Base-by-base conservation (phyloP, 2,797 vertebrate genomes). In the Paratrypauchen microcephalus region DNA sequence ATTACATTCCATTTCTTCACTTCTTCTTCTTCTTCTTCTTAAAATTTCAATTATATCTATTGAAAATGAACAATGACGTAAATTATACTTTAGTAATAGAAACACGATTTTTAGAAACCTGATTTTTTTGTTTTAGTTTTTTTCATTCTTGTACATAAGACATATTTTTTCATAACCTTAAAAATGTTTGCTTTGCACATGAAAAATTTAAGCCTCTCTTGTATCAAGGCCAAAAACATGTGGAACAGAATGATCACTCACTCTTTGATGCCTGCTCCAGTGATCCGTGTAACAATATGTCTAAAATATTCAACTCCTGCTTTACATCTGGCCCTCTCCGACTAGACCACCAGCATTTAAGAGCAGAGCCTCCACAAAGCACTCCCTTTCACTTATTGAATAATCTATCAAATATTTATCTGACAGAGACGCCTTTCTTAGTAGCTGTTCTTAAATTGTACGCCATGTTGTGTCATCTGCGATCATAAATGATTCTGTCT, bases 401-500 rank as follows among this genome's bases (percentile, higher is more conserved):
- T 64, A 74, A 87, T 86, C 62, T 65, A 80, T 91, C 78, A 85
- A 87, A 86, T 84, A 86, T 89, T 88, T 81, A 86, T 82, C 68
- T 65, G 72, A 86, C 77, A 76, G 72, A 16, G 67, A 36, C 2
- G 12, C 0, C 28, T 39, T 77, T 36, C 63, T 80, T 82, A 72
- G 67, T 56, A 62, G 78, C 21, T 32, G 70, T 66, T 75, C 76
- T 73, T 74, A 45, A 18, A 81, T 83, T 73, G 70, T 71, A 66
- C 48, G 66, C 32, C 70, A 13, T 69, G 78, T 75, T 26, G 69
- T 70, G 26, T 80, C 71, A 61, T 64, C 50, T 70, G 26, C 4
- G 54, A 54, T 70, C 74, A 71, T 84, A 79, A 88, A 81, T 81
- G 78, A 81, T 81, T 86, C 61, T 69, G 74, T 66, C 79, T 47